Conservation (phyloP, 2,113 vertebrate species). For the Sebastes schlegelii region DNA sequence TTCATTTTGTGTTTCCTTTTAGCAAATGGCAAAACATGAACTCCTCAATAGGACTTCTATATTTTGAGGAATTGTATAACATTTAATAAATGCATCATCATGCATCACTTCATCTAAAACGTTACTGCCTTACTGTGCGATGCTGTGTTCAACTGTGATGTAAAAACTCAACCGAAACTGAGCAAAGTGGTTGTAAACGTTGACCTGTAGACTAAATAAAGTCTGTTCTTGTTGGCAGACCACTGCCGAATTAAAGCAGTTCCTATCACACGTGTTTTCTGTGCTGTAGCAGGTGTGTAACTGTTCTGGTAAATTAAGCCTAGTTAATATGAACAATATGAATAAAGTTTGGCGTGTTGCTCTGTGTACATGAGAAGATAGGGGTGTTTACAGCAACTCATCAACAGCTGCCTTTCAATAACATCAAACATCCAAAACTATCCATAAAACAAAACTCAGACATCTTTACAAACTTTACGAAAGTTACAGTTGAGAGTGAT, state of each 20-base stretch:
- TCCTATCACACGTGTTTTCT: neutral
- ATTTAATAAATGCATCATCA: neutral
- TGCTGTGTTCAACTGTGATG: neutral
- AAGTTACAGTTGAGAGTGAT: neutral
- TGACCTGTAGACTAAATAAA: neutral
- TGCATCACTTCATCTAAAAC: neutral
- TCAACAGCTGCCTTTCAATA: neutral
- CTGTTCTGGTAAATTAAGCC: neutral
- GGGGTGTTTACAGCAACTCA: neutral
- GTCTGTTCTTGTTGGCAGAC: fast-evolving
- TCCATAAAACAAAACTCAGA: neutral
- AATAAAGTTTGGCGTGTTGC: neutral
- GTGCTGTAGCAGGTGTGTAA: neutral
- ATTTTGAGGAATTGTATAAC: too few relatives aligned
- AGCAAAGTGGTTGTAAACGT: neutral
- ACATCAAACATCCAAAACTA: neutral
- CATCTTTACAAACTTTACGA: neutral
- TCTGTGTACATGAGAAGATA: neutral
- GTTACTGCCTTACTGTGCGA: too few relatives aligned
- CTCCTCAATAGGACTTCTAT: neutral
- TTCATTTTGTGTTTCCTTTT: neutral
- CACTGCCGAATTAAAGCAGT: neutral
- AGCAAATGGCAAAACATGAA: neutral
- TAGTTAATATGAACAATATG: neutral
- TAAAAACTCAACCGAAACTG: neutral